A percentile compares a stretch with the other conserved stretches of the same genome.
Evolutionary conservation across 2,113 vertebrate species (phyloP).

Genomic region (Cyphomyrus plagiostoma): DNA sequence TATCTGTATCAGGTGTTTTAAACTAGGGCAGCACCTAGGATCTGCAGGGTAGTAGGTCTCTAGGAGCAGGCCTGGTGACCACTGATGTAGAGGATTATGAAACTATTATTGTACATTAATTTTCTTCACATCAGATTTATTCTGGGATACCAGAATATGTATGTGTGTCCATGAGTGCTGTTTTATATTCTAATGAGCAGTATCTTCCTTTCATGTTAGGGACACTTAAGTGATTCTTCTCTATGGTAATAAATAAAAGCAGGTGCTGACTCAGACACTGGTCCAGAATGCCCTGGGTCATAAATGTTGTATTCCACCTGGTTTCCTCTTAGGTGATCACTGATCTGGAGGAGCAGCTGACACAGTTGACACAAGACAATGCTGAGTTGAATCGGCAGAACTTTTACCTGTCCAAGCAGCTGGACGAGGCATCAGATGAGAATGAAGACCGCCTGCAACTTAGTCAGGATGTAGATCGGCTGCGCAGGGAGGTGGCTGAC

Average conservation of each 20-base stretch:
- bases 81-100: neutral
- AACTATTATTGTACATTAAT: neutral
- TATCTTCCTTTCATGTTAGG: neutral
- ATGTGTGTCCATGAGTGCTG: neutral
- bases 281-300: neutral
- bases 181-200: neutral
- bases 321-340: conserved; percentile 78
- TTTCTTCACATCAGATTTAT: neutral
- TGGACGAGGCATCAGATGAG: conserved; percentile 83
- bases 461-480: conserved; percentile 80
- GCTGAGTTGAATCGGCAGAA: conserved; percentile 95
- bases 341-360: conserved; percentile 94
- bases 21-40: neutral
- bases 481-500: conserved; percentile 90
- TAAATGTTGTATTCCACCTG: neutral
- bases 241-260: neutral
- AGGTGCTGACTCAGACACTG: neutral
- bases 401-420: conserved; percentile 89
- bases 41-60: neutral
- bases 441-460: conserved; percentile 76
- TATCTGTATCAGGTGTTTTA: neutral
- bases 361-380: conserved; percentile 87
- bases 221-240: neutral
- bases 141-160: neutral
- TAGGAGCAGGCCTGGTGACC: neutral